These are phyloP conservation scores for Augiades crinisus DNA, from an alignment of 2,888 invertebrate species.

Conservation along the genomic window DNA sequence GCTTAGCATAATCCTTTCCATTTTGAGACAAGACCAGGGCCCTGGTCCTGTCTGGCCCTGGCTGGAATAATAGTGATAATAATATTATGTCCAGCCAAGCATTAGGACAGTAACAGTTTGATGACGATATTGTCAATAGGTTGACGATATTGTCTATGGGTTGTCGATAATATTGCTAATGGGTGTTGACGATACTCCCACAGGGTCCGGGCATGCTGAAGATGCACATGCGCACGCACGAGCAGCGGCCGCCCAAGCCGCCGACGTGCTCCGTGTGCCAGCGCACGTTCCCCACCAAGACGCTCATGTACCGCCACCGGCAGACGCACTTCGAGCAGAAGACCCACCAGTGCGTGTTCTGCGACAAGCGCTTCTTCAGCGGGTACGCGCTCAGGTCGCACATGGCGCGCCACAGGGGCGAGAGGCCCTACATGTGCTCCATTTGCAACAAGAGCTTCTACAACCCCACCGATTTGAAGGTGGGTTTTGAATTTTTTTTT, in stretches of 20 bases:
- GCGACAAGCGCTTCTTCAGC: conserved; percentile 75
- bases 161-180: too few species aligned
- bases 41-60: too few species aligned
- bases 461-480: conserved; percentile 81
- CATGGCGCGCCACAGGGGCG: conserved; percentile 74
- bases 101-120: too few species aligned
- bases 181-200: too few species aligned
- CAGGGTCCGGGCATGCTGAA: conserved; percentile 84
- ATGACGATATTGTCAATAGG: too few species aligned
- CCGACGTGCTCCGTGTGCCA: conserved; percentile 83
- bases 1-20: too few species aligned
- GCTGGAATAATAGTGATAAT: too few species aligned
- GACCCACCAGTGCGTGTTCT: conserved; percentile 71
- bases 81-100: too few species aligned
- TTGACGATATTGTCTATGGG: too few species aligned
- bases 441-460: conserved; percentile 81
- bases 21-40: too few species aligned
- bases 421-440: conserved; percentile 78
- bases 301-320: conserved; percentile 82
- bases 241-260: conserved; percentile 78
- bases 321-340: conserved; percentile 83
- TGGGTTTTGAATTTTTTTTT: too few species aligned
- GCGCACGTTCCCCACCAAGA: conserved; percentile 81
- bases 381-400: conserved; percentile 76
- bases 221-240: conserved; percentile 85